Evolutionary conservation across 2,888 invertebrate genomes (phyloP), one percentile per base, ranked within the genome.

Genomic region (Deilephila porcellus): DNA sequence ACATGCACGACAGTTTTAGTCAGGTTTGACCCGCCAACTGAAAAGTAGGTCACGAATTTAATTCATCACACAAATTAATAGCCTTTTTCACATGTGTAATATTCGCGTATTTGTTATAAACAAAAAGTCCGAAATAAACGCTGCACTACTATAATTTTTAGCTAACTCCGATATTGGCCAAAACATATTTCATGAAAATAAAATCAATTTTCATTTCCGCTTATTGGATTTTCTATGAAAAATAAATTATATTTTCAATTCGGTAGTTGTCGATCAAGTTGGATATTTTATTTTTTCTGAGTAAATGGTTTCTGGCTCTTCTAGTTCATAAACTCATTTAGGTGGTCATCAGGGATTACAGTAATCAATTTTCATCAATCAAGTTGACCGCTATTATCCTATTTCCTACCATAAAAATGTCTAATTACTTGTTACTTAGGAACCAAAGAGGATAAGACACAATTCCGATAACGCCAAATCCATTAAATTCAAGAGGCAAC

Each of bases 401-500:
- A 37, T 37, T 37, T 37, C 37, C 0, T 37, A 2, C 4, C 53
- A 52, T 52, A 17, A 53, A 53, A 53, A 17, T 17, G 1, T 19
- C 53, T 19, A 2, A 53, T 4, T n/a, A 56, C 5, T 56, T n/a
- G 0, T 56, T 56, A 56, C 56, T 6, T 4, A n/a, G 53, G 11
- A 25, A 56, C 32, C 29, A 32, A 70, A 7, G 14, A 17, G 2
- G 19, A 62, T 19, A 32, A 4, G 34, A 34, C 34, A 37, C 34
- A 20, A 45, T 8, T 29, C 20, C 25, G 25, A 17, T n/a, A 71
- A 67, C 20, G 37, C 20, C 37, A n/a, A 37, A 34, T 37, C 25
- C 60, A 60, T 59, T 37, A 60, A 37, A 73, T 73, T 64, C 64
- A 73, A 37, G 67, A 67, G 37, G 32, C 56, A 73, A 70, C 60